Evolutionary conservation across 2,888 invertebrate species (phyloP).

Genomic region (Trypoxylon attenuatum): DNA sequence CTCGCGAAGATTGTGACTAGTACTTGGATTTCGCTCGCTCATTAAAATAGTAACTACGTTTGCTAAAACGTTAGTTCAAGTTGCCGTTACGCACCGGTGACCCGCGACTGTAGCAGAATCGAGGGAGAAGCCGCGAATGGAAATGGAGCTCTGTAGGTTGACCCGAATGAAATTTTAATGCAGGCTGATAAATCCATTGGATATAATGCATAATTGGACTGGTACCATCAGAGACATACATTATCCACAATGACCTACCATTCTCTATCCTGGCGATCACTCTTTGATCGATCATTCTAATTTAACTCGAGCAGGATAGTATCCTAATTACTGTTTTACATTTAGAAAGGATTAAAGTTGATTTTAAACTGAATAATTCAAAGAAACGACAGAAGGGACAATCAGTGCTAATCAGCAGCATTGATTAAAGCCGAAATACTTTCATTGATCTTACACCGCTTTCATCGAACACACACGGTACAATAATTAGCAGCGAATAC

Average conservation of each 20-base stretch:
- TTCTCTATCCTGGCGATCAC: too few species aligned
- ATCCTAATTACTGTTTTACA: too few species aligned
- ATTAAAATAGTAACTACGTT: too few species aligned
- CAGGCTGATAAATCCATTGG: constrained; percentile 17
- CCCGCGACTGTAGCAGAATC: not conserved
- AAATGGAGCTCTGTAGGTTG: constrained; percentile 4
- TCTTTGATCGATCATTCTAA: too few species aligned
- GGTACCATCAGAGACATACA: too few species aligned
- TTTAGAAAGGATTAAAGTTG: too few species aligned
- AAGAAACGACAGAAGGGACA: not conserved
- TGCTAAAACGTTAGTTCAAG: constrained; percentile 48
- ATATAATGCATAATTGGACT: too few species aligned
- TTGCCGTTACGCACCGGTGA: constrained; percentile 11
- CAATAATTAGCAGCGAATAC: not conserved
- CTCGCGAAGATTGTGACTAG: too few species aligned
- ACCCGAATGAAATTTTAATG: constrained; percentile 36
- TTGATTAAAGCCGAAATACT: not conserved
- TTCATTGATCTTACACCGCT: not conserved
- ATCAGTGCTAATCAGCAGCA: not conserved
- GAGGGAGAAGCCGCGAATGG: not conserved
- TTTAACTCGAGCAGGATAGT: too few species aligned
- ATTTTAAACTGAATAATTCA: too few species aligned
- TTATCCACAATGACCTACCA: too few species aligned
- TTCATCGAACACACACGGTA: not conserved
- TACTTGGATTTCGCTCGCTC: too few species aligned